phyloP scores from a whole-genome alignment of 2,113 vertebrate genomes.

The Picathartes gymnocephalus region DNA sequence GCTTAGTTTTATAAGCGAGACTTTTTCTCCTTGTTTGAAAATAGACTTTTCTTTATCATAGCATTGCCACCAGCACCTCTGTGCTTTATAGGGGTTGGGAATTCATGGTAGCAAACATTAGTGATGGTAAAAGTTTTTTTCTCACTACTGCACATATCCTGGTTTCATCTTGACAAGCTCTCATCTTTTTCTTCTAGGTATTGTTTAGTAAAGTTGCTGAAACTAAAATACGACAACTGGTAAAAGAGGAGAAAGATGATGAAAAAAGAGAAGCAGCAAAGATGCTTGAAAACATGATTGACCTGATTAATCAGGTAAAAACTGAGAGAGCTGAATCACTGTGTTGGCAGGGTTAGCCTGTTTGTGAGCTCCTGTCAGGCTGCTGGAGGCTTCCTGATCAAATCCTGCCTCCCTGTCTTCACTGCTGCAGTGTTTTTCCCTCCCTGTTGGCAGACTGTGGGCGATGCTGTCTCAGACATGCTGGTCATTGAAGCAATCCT shows the following conservation, averaged over 20 bases:
- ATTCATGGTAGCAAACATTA: background rate
- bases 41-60: background rate
- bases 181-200: slow-evolving; percentile 71
- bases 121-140: background rate
- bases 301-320: slow-evolving; percentile 92
- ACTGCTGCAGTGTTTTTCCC: background rate
- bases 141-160: background rate
- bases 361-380: background rate
- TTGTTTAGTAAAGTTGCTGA: slow-evolving; percentile 88
- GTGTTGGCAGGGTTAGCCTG: background rate
- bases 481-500: slow-evolving; percentile 90
- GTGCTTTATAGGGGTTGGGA: background rate
- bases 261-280: slow-evolving; percentile 78
- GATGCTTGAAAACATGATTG: slow-evolving; percentile 81
- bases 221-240: slow-evolving; percentile 79
- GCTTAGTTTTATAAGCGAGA: background rate
- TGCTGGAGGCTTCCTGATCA: background rate
- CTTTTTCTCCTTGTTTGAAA: background rate
- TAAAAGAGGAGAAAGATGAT: slow-evolving; percentile 66
- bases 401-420: background rate
- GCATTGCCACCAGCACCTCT: background rate
- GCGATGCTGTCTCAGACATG: slow-evolving; percentile 94
- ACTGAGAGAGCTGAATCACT: background rate
- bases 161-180: background rate
- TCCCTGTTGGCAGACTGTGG: slow-evolving; percentile 78